A percentile compares a stretch with the other conserved stretches of the same genome.
These are phyloP conservation scores for Erebia ligea DNA, from an alignment of 2,888 invertebrate genomes.

Conservation along the genomic window DNA sequence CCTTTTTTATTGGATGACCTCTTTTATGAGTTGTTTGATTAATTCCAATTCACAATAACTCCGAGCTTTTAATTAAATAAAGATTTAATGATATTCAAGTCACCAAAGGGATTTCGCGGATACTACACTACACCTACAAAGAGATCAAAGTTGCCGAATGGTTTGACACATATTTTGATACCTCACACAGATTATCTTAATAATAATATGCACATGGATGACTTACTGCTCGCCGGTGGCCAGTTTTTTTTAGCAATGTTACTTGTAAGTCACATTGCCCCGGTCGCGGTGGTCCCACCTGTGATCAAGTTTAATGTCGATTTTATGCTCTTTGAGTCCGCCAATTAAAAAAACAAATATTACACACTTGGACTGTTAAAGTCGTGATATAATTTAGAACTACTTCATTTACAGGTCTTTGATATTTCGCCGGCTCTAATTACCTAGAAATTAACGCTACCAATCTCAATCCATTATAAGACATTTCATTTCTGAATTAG, in stretches of 20 bases:
- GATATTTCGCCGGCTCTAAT: conserved; percentile 15
- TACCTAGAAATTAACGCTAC: conserved; percentile 3
- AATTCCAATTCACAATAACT: too few species aligned
- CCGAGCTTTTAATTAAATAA: background rate
- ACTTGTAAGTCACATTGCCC: conserved; percentile 77
- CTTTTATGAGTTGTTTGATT: too few species aligned
- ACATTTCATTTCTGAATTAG: background rate
- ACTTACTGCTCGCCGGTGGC: conserved; percentile 70
- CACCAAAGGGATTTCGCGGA: background rate
- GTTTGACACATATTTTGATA: conserved; percentile 79
- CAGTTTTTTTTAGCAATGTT: conserved; percentile 54
- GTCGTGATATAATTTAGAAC: conserved; percentile 18
- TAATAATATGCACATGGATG: conserved; percentile 71
- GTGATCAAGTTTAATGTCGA: conserved; percentile 70
- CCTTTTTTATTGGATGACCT: background rate
- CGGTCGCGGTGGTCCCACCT: conserved; percentile 75
- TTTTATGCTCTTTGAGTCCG: conserved; percentile 51
- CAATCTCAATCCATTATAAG: background rate
- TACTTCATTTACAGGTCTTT: conserved; percentile 14
- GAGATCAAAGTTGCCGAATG: conserved; percentile 73
- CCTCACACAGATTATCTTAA: conserved; percentile 72
- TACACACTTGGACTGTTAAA: conserved; percentile 29
- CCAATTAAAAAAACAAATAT: conserved; percentile 39
- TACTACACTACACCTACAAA: conserved; percentile 18
- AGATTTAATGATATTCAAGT: background rate